Conservation (phyloP, 1,140 invertebrate species). For the Pseudomyrmex concolor region DNA sequence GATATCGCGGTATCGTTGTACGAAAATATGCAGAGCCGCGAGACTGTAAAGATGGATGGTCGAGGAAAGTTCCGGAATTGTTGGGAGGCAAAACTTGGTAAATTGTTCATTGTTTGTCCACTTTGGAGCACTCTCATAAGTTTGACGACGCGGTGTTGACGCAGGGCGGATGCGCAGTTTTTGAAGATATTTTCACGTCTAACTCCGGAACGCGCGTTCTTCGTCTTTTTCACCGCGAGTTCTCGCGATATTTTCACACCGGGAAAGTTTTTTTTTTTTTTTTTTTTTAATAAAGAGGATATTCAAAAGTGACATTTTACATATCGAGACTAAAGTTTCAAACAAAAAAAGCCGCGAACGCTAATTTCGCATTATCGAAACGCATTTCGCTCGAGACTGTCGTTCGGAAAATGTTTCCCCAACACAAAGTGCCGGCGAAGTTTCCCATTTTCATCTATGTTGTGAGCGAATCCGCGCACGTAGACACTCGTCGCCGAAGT, state of each 20-base stretch:
- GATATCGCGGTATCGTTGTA: slow-evolving; percentile 33
- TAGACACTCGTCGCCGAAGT: background rate
- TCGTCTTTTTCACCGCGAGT: background rate
- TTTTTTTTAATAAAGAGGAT: background rate
- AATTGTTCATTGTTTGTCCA: slow-evolving; percentile 36
- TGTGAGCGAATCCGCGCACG: slow-evolving; percentile 46
- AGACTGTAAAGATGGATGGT: slow-evolving; percentile 21
- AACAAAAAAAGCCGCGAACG: background rate
- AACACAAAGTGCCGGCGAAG: background rate
- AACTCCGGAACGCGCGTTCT: too few relatives aligned
- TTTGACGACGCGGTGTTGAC: slow-evolving; percentile 17
- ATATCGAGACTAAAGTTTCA: too few relatives aligned
- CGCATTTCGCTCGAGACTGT: slow-evolving; percentile 14
- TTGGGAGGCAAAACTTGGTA: slow-evolving; percentile 18
- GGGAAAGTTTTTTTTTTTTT: too few relatives aligned
- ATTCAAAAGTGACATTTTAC: background rate
- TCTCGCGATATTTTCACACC: background rate
- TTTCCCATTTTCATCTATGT: slow-evolving; percentile 28
- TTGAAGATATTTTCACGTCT: background rate
- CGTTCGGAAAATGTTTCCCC: background rate
- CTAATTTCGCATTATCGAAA: background rate
- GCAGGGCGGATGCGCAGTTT: background rate
- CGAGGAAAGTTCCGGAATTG: slow-evolving; percentile 20
- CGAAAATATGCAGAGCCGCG: slow-evolving; percentile 24
- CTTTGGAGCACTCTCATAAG: background rate